Evolutionary conservation across 2,888 invertebrate species (phyloP), one percentile per base, ranked within the genome.

Genomic region (Monopis laevigella): DNA sequence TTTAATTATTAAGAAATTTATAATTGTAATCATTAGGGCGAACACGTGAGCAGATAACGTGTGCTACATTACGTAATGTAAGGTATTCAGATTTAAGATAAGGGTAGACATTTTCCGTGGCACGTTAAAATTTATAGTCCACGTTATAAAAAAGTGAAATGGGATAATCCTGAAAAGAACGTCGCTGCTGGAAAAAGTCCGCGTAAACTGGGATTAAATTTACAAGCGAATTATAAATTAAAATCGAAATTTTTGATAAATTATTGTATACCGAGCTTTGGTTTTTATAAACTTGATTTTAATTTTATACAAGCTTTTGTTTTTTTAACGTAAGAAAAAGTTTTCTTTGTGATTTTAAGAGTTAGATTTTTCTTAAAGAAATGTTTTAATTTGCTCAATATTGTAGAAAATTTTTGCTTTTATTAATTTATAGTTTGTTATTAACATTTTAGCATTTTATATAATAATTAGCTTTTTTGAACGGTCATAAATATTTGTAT

Each of bases 71-170:
- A 12, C n/a, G 24, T 27, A 38, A 38, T 36, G 28, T 28, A 42
- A 53, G 45, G 51, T 51, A 46, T 43, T 51, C 51, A 58, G 51
- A 52, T 51, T 53, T 39, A 46, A 61, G 62, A 67, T 62, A 62
- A 62, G 62, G 60, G 62, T 58, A 52, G 58, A 59, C 59, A 49
- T 49, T 50, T 48, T 43, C 46, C 49, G 50, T 46, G 48, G 44
- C 44, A 43, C 52, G 53, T 53, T 51, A 52, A 61, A 65, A 68
- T 65, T 65, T 66, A 67, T 66, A 59, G 49, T 48, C 53, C 45
- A 48, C 53, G 56, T 56, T 41, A 12, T 16, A 41, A 35, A 26
- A 34, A 17, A 17, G 26, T 18, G 26, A 39, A 30, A 35, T 41
- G 34, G 32, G 32, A 35, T 41, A 41, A 41, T 41, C 41, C 32